Base-by-base conservation (phyloP, 92 coral and sea anemone genomes). In the Desmophyllum pertusum region DNA sequence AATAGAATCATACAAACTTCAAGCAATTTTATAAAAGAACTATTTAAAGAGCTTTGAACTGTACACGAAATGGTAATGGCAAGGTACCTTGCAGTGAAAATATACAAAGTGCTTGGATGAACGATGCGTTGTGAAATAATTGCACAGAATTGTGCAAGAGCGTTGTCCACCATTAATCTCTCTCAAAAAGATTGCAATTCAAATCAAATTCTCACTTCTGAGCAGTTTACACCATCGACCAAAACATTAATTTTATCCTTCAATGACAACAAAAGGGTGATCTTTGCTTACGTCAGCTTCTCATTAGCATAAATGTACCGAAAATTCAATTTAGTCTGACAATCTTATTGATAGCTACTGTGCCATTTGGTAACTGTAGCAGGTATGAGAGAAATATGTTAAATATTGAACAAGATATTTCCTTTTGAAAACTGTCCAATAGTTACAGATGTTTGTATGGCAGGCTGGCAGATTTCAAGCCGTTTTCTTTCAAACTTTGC, bases 71-170 rank as follows among this genome's bases (percentile, higher is more conserved):
- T 53, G 85, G 38, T 42, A 59, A 42, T 39, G 75, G 48, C 55
- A 73, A 33, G 71, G 55, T 52, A 42, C 79, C 79, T 40, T 73
- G 79, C 41, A 21, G 43, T 55, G 85, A 81, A 81, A 70, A 52
- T 81, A 52, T 81, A 81, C 85, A 69, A 79, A 79, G 85, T 81
- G 85, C 67, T 50, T 39, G 77, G 85, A 59, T 27, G 85, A 81
- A 70, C 77, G 78, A 81, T 71, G 77, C 57, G 55, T 53, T 33
- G 77, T 69, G 78, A 40, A 81, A 71, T 38, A 81, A 69, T 51
- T 81, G 50, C 85, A 81, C 78, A 36, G 78, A 38, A 25, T 70
- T 41, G 76, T 81, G 39, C 38, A 53, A 50, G 69, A n/a, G 53
- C 18, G 17, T 17, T 72, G 86, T 82, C 79, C 78, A 6, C 23